Base-by-base conservation (phyloP, 2,113 vertebrate genomes). In the Typhlomys cinereus region DNA sequence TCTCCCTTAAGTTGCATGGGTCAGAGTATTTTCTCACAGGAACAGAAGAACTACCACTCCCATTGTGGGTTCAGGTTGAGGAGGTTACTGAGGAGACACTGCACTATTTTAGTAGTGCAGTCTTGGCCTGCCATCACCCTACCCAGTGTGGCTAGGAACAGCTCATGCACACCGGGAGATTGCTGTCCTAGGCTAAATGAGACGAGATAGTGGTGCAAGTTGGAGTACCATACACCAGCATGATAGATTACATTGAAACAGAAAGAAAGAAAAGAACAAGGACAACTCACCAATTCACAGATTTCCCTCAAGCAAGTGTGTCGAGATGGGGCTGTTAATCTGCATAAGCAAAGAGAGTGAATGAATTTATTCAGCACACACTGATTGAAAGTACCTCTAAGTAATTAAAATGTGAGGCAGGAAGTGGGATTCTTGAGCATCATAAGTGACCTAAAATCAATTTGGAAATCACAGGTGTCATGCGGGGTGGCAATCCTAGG, bases 221-320 rank as follows among this genome's bases (percentile, higher is more conserved):
- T 57, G 4, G 21, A 13, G 31, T 39, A 12, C 6, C 27, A 52
- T 48, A 23, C 9, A 31, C 7, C 34, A 73, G 48, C 34, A 7
- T 64, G 46, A 46, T 79, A 11, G 34, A 27, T 61, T 46, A 44
- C 10, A 71, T 5, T 85, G 25, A 12, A 85, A 62, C 12, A 39
- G 73, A 80, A 74, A 54, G 25, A 67, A 73, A 80, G 34, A 13
- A 81, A 44, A 31, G 64, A 85, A 61, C 4, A 25, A 89, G n/a
- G 50, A 64, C 17, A 54, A 70, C 9, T 14, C 46, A 31, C 23
- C 17, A 54, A 70, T 7, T 14, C 46, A 31, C 23, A 31, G 23
- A 54, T 70, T 73, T 89, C 29, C 27, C 57, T 41, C 7, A 62
- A 66, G 64, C 57, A 39, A 48, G 14, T 64, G 52, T 36, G 15